These are phyloP conservation scores for Psittacula cyanocephala DNA, from an alignment of 2,113 vertebrate genomes.

Conservation along the genomic window DNA sequence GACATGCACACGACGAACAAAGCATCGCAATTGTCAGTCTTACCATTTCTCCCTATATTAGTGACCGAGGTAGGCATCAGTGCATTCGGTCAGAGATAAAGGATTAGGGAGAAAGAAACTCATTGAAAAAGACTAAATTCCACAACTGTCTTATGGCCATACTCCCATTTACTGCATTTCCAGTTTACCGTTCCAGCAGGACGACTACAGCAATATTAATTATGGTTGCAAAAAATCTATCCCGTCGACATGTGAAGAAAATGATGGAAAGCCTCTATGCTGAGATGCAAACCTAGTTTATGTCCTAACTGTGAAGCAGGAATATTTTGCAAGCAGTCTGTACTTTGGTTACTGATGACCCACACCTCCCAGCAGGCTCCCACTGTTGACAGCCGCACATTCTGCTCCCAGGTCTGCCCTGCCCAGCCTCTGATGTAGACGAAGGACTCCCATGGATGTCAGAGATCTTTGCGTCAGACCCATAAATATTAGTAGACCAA, in stretches of 20 bases:
- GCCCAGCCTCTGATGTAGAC: neutral
- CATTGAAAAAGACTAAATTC: constrained; percentile 78
- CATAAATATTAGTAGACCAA: rapidly evolving
- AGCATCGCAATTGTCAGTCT: constrained; percentile 76
- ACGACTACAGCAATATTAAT: constrained; percentile 16
- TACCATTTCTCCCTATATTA: constrained; percentile 87
- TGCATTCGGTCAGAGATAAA: constrained; percentile 80
- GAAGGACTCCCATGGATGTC: neutral
- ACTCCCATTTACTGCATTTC: constrained; percentile 76
- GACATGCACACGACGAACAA: constrained; percentile 80
- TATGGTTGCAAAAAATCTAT: constrained; percentile 20
- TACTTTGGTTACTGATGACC: neutral
- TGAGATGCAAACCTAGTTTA: constrained; percentile 17
- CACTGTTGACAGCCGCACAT: neutral
- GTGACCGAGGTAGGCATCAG: constrained; percentile 82
- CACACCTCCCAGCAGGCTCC: constrained; percentile 4
- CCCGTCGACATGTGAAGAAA: neutral
- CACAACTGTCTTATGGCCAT: constrained; percentile 68
- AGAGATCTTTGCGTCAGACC: neutral
- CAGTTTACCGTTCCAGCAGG: constrained; percentile 62
- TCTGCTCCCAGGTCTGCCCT: constrained; percentile 44
- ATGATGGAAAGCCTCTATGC: constrained; percentile 3
- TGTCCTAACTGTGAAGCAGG: neutral
- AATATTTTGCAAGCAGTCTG: neutral
- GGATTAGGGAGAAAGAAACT: constrained; percentile 83